Evolutionary conservation across 2,113 vertebrate species (phyloP).

Genomic region (Halcyon malimbica): DNA sequence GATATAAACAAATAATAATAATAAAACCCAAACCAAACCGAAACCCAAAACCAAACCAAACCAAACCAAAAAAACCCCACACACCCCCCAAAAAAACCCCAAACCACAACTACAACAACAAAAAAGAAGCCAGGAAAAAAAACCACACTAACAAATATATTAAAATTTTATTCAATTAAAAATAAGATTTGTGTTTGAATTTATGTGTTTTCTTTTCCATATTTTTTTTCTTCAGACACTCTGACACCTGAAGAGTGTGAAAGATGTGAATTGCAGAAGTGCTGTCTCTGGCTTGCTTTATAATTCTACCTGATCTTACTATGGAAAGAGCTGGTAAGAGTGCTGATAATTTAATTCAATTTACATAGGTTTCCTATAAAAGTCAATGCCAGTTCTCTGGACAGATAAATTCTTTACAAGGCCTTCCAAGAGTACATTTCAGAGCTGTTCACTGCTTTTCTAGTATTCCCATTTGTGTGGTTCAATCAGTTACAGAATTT

Average conservation of each 20-base stretch:
- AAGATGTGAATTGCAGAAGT: background rate
- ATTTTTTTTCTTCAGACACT: background rate
- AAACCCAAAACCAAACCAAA: no score
- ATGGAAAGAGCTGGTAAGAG: background rate
- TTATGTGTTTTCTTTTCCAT: background rate
- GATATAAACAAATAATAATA: background rate
- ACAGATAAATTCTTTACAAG: background rate
- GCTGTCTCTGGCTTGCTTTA: background rate
- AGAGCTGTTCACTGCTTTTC: background rate
- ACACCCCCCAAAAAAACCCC: no score
- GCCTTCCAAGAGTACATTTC: background rate
- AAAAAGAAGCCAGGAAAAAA: background rate
- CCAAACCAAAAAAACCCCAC: no score
- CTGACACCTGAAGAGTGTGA: background rate
- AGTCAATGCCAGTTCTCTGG: background rate
- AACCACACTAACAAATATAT: background rate
- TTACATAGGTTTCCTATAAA: background rate
- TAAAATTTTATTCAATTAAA: background rate
- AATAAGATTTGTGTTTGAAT: background rate
- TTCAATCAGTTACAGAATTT: background rate
- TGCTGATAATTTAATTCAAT: background rate
- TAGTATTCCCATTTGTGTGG: background rate
- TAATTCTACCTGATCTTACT: background rate
- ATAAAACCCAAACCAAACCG: background rate
- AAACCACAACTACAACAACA: background rate